These are phyloP conservation scores for Candidula unifasciata DNA, from an alignment of 2,888 invertebrate species.

Conservation along the genomic window DNA sequence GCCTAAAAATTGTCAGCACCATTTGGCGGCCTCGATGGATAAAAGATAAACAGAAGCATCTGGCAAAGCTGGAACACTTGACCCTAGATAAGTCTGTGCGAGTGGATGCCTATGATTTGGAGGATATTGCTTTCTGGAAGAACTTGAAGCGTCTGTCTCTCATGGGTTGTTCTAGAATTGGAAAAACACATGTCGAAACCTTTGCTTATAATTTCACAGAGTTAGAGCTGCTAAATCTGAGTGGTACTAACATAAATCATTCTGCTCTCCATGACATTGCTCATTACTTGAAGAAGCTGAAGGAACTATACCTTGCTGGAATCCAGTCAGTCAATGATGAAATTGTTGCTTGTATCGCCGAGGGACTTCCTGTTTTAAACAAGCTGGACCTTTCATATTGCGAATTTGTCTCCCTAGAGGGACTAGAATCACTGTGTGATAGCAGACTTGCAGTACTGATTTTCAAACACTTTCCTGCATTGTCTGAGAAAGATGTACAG, in stretches of 20 bases:
- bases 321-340: conserved; percentile 58
- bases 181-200: conserved; percentile 57
- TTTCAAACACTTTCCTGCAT: neutral
- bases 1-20: conserved; percentile 58
- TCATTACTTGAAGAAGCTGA: conserved; percentile 58
- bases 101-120: conserved; percentile 62
- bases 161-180: conserved; percentile 62
- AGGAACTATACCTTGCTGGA: conserved; percentile 56
- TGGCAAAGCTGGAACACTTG: conserved; percentile 61
- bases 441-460: conserved; percentile 29
- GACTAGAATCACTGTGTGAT: conserved; percentile 24
- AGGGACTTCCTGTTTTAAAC: conserved; percentile 58
- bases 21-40: conserved; percentile 67
- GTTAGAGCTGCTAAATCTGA: conserved; percentile 59
- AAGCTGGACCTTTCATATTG: conserved; percentile 59
- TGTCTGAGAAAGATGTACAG: conserved; percentile 31
- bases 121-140: conserved; percentile 58
- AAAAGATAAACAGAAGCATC: conserved; percentile 53
- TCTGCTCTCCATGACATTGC: conserved; percentile 65
- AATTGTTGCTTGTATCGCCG: conserved; percentile 56
- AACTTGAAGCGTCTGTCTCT: conserved; percentile 60
- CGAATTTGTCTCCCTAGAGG: conserved; percentile 44
- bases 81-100: conserved; percentile 59
- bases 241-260: conserved; percentile 57
- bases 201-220: conserved; percentile 57